A percentile compares a stretch with the other conserved stretches of the same genome.
These are phyloP conservation scores for Diplolepis rosae DNA, from an alignment of 2,888 invertebrate genomes.

Conservation along the genomic window DNA sequence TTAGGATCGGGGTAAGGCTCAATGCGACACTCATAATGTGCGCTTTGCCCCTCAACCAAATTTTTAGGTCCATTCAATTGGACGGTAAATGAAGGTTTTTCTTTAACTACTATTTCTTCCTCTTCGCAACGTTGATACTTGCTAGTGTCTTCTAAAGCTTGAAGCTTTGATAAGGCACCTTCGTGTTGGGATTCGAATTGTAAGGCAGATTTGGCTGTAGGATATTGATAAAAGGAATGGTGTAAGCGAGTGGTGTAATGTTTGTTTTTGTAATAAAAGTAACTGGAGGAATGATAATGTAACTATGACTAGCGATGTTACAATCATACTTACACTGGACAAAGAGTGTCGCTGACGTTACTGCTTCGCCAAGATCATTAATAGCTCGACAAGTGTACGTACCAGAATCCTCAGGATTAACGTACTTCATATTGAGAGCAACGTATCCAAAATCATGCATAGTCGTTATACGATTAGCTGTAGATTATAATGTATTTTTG, in stretches of 20 bases:
- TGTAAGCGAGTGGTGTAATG: slow-evolving; percentile 26
- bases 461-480: slow-evolving; percentile 91
- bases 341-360: slow-evolving; percentile 92
- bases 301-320: neutral
- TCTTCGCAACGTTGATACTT: slow-evolving; percentile 88
- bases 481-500: slow-evolving; percentile 10
- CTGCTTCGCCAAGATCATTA: slow-evolving; percentile 95
- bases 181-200: slow-evolving; percentile 93
- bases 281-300: neutral
- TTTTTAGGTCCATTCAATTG: slow-evolving; percentile 90
- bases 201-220: slow-evolving; percentile 87
- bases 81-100: slow-evolving; percentile 89
- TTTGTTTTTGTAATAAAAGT: neutral
- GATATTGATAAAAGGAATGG: slow-evolving; percentile 1
- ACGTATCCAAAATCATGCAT: slow-evolving; percentile 99
- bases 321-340: slow-evolving; percentile 83
- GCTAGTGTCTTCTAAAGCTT: slow-evolving; percentile 87
- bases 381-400: slow-evolving; percentile 95
- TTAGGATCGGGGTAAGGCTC: slow-evolving; percentile 94
- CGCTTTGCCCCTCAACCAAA: slow-evolving; percentile 90
- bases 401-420: slow-evolving; percentile 96
- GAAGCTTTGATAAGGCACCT: slow-evolving; percentile 89
- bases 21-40: slow-evolving; percentile 94
- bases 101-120: slow-evolving; percentile 85
- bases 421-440: slow-evolving; percentile 94